phyloP scores from a whole-genome alignment of 2,113 vertebrate genomes.

The Odocoileus virginianus region DNA sequence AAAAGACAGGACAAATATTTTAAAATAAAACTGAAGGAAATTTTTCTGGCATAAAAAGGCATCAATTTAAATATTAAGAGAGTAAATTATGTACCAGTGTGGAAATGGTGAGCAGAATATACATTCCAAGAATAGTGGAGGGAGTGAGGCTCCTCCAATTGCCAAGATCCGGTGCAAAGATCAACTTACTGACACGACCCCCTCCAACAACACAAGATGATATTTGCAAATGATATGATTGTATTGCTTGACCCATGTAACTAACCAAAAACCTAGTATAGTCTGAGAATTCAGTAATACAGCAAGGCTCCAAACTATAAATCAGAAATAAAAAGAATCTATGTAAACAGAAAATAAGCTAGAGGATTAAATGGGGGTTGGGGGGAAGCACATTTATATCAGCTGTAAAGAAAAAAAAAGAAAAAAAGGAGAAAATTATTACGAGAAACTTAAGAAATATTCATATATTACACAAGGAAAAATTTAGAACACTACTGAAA shows the following conservation, averaged over 20 bases:
- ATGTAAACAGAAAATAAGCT: background rate
- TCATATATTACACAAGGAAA: background rate
- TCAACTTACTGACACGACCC: background rate
- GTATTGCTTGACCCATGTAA: background rate
- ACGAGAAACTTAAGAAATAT: background rate
- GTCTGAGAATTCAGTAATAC: background rate
- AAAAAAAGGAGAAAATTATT: background rate
- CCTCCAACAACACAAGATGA: background rate
- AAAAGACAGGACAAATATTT: background rate
- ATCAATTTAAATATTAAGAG: background rate
- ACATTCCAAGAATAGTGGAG: background rate
- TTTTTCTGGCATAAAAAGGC: background rate
- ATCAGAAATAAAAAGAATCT: background rate
- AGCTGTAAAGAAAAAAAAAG: background rate
- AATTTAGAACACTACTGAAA: background rate
- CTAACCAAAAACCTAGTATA: background rate
- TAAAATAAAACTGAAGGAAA: slow-evolving; percentile 7
- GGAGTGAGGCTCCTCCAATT: background rate
- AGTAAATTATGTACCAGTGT: background rate
- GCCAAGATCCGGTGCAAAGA: background rate
- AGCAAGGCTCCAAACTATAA: background rate
- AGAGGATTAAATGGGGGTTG: background rate
- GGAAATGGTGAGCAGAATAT: background rate
- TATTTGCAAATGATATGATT: background rate
- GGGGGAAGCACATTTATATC: background rate